A percentile compares a stretch with the other conserved stretches of the same genome.
Conservation (phyloP, 2,888 invertebrate genomes). For the Orchestes rusci region DNA sequence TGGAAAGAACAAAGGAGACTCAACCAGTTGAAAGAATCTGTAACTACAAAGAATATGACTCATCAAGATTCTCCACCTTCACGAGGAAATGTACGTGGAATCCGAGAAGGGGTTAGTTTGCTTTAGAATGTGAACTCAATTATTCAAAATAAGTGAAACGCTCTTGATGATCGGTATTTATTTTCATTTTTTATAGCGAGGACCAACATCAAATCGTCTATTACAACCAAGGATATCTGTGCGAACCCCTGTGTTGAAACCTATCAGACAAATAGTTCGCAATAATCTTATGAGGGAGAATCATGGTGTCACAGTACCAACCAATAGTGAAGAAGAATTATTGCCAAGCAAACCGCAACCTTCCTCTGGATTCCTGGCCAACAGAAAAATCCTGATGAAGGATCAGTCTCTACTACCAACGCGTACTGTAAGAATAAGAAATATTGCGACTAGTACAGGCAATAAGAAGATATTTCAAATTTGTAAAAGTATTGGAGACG, state of each 20-base stretch:
- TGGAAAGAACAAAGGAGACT: constrained; percentile 20
- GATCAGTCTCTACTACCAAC: constrained; percentile 18
- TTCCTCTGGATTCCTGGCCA: constrained; percentile 18
- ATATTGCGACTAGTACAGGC: constrained; percentile 21
- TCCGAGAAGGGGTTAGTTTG: too few relatives aligned
- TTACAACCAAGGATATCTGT: too few relatives aligned
- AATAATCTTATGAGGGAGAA: too few relatives aligned
- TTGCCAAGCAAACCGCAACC: constrained; percentile 1
- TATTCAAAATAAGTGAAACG: too few relatives aligned
- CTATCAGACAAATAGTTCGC: not conserved
- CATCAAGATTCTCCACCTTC: not conserved
- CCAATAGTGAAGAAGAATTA: not conserved
- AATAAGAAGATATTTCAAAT: constrained; percentile 23
- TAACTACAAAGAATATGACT: too few relatives aligned
- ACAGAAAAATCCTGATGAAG: constrained; percentile 17
- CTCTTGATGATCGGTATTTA: too few relatives aligned
- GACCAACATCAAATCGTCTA: too few relatives aligned
- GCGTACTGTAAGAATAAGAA: constrained; percentile 20
- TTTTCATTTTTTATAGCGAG: too few relatives aligned
- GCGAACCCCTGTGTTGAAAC: constrained; percentile 1
- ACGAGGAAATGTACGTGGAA: not conserved
- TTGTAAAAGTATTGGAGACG: constrained; percentile 22
- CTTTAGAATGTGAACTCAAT: too few relatives aligned
- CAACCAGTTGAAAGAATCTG: too few relatives aligned
- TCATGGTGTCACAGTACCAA: not conserved